These are phyloP conservation scores for Cerceris rybyensis DNA, from an alignment of 2,888 invertebrate species.

Conservation along the genomic window DNA sequence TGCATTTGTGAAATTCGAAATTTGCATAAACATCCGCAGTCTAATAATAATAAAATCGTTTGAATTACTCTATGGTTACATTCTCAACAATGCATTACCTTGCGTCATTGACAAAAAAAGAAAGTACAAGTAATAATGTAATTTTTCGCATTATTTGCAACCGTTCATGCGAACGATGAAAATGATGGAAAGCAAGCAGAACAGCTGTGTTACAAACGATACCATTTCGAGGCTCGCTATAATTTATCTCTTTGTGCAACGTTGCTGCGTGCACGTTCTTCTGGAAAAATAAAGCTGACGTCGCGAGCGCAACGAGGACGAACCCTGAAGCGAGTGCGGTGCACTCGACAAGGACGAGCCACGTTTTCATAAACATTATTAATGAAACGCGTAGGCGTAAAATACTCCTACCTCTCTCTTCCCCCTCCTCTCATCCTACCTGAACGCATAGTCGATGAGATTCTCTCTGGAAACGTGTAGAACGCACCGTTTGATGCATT, in stretches of 20 bases:
- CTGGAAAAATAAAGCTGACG: constrained; percentile 46
- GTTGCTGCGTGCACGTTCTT: constrained; percentile 16
- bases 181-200: neutral
- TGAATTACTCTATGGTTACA: no score
- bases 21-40: no score
- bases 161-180: no score
- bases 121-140: no score
- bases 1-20: no score
- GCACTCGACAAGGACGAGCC: constrained; percentile 67
- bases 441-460: neutral
- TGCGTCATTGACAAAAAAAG: no score
- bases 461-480: neutral
- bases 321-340: constrained; percentile 50
- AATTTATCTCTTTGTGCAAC: constrained; percentile 18
- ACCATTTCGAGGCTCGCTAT: constrained; percentile 27
- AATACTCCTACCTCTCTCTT: constrained; percentile 21
- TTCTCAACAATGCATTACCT: no score
- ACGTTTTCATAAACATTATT: constrained; percentile 66
- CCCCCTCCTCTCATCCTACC: neutral
- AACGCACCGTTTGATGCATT: neutral
- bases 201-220: constrained; percentile 11
- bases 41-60: no score
- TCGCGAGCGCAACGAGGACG: constrained; percentile 44
- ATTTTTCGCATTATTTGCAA: no score
- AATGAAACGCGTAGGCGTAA: constrained; percentile 59